These are phyloP conservation scores for Picathartes gymnocephalus DNA, from an alignment of 2,113 vertebrate genomes.

Conservation along the genomic window DNA sequence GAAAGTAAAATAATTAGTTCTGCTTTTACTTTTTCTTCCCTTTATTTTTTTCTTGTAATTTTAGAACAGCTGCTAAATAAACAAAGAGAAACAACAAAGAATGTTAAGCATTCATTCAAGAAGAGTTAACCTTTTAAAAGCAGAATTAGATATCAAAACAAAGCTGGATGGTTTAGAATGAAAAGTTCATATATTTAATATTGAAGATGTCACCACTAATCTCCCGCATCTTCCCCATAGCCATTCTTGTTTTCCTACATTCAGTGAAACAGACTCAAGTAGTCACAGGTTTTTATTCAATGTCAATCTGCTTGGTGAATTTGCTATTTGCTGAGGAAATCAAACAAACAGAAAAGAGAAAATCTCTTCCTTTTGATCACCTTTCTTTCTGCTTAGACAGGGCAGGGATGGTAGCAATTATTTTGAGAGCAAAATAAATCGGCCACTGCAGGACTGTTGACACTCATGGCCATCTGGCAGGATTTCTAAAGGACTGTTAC, in stretches of 20 bases:
- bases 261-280: neutral
- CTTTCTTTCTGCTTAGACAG: neutral
- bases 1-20: neutral
- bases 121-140: neutral
- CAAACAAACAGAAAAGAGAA: neutral
- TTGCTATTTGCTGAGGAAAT: neutral
- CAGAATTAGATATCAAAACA: neutral
- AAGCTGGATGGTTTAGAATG: neutral
- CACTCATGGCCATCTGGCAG: neutral
- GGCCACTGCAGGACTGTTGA: neutral
- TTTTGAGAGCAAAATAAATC: neutral
- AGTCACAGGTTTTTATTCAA: neutral
- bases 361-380: neutral
- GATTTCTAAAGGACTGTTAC: neutral
- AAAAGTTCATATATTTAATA: neutral
- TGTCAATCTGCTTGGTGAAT: neutral
- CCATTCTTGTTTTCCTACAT: neutral
- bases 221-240: neutral
- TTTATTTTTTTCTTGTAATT: neutral
- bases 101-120: neutral
- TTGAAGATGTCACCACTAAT: neutral
- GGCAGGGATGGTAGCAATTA: neutral
- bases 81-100: neutral
- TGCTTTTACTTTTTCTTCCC: neutral
- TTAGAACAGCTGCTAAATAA: neutral